Evolutionary conservation across 2,888 invertebrate species (phyloP).

Genomic region (Iselma pallidipennis): DNA sequence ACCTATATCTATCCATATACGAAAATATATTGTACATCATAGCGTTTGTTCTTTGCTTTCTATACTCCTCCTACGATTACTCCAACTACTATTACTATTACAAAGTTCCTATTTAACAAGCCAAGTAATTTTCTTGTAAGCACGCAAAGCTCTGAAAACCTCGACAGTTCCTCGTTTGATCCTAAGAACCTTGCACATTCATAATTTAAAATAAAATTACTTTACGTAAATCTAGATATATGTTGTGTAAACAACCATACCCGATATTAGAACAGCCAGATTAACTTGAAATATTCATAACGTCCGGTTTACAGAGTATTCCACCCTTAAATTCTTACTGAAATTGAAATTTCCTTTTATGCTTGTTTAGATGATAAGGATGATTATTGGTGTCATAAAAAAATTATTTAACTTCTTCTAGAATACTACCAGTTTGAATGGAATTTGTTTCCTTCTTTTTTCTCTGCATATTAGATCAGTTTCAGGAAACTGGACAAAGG

Average conservation of each 20-base stretch:
- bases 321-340: not conserved
- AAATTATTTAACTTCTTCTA: not conserved
- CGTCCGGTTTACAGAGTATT: not conserved
- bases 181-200: conserved; percentile 9
- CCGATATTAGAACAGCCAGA: not conserved
- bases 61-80: not conserved
- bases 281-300: conserved; percentile 15
- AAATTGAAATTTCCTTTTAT: conserved; percentile 4
- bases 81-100: not conserved
- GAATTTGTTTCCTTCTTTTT: too few relatives aligned
- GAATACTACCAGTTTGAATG: not conserved
- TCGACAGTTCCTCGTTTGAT: conserved; percentile 12
- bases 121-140: conserved; percentile 14
- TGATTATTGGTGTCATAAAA: not conserved
- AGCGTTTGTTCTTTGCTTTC: not conserved
- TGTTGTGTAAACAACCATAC: conserved; percentile 15
- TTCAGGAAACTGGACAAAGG: too few relatives aligned
- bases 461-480: too few relatives aligned
- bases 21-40: not conserved
- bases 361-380: conserved; percentile 4
- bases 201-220: conserved; percentile 20
- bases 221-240: conserved; percentile 16
- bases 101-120: conserved; percentile 14
- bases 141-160: conserved; percentile 4
- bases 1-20: not conserved